Percentiles rank a stretch among this genome's conserved stretches.
phyloP scores from a whole-genome alignment of 2,888 invertebrate species.

The Sarcophaga caerulescens region DNA sequence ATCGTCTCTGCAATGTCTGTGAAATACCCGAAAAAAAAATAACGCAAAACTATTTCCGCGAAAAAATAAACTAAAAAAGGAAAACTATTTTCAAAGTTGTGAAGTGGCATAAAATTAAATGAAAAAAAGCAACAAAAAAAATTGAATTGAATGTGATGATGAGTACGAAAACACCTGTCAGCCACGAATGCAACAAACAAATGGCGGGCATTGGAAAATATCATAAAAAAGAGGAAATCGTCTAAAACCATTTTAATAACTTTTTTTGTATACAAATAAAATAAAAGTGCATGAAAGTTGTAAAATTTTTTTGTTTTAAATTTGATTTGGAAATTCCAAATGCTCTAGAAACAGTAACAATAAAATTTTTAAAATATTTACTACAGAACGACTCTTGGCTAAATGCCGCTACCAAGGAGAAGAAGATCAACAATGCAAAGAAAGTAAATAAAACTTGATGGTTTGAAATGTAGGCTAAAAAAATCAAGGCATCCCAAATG shows the following conservation, averaged over 20 bases:
- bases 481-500: no score
- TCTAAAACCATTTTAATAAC: constrained; percentile 9
- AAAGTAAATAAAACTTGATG: no score
- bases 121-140: constrained; percentile 2
- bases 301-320: no score
- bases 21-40: not conserved
- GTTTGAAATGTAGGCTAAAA: no score
- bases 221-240: no score
- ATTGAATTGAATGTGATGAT: constrained; percentile 32
- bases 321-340: no score
- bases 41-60: constrained; percentile 13
- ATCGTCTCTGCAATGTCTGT: constrained; percentile 21
- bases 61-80: not conserved
- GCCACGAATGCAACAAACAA: not conserved
- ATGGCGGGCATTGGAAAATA: not conserved
- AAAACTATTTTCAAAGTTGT: constrained; percentile 31
- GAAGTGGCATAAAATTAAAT: constrained; percentile 5
- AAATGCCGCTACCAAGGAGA: no score
- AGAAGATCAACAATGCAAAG: no score
- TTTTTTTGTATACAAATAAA: constrained; percentile 9
- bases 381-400: no score
- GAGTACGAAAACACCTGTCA: constrained; percentile 57
- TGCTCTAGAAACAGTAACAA: no score
- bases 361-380: no score
- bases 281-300: constrained; percentile 33